These are phyloP conservation scores for Myiagra hebetior DNA, from an alignment of 2,113 vertebrate species.

Conservation along the genomic window DNA sequence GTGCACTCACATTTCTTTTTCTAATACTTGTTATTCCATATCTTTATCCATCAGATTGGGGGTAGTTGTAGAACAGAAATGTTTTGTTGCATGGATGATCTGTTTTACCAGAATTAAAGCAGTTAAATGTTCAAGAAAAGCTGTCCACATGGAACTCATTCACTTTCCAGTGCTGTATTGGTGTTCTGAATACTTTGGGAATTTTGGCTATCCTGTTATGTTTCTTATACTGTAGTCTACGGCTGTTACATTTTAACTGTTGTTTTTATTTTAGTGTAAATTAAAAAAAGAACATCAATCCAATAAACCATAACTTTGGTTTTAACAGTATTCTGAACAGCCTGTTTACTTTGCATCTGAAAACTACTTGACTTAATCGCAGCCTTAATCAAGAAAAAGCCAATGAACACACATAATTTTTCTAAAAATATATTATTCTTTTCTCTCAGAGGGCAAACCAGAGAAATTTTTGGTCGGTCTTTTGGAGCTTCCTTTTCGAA, in stretches of 20 bases:
- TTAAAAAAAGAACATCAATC: neutral
- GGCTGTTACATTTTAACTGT: neutral
- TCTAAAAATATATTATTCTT: neutral
- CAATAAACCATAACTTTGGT: neutral
- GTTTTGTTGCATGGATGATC: neutral
- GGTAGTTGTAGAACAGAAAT: neutral
- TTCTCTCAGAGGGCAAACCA: constrained; percentile 82
- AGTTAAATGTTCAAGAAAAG: neutral
- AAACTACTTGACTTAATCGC: neutral
- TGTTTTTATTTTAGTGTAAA: neutral
- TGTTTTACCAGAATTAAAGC: neutral
- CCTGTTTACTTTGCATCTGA: neutral
- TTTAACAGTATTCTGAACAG: neutral
- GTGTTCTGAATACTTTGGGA: neutral
- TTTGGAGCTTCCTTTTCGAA: constrained; percentile 68
- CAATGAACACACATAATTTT: neutral
- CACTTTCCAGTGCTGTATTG: neutral
- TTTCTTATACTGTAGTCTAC: neutral
- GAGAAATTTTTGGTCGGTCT: constrained; percentile 75
- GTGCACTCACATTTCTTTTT: neutral
- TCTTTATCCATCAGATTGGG: neutral
- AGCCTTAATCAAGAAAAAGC: neutral
- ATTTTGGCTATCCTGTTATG: neutral
- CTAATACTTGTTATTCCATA: neutral
- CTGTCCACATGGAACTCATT: neutral